These are phyloP conservation scores for Perizoma affinitatum DNA, from an alignment of 2,888 invertebrate genomes.

Conservation along the genomic window DNA sequence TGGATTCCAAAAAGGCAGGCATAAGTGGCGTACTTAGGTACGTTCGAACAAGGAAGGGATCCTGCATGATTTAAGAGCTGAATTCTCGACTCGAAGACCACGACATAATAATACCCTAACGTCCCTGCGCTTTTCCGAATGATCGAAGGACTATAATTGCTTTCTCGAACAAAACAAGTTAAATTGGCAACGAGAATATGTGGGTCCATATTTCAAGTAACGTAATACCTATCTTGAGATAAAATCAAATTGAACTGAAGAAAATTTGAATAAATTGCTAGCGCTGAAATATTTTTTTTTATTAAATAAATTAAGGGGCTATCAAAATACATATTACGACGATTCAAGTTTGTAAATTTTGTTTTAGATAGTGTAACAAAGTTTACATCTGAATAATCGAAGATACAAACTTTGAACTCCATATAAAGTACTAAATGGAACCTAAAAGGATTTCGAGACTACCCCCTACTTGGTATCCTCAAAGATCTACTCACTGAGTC, in stretches of 20 bases:
- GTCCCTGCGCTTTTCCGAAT: conserved; percentile 65
- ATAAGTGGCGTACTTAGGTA: not conserved
- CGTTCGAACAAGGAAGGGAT: conserved; percentile 16
- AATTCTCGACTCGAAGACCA: conserved; percentile 17
- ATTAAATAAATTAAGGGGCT: conserved; percentile 13
- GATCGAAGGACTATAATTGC: conserved; percentile 76
- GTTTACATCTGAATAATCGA: not conserved
- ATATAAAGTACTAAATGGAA: too few relatives aligned
- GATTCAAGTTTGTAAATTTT: conserved; percentile 2
- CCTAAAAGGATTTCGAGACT: too few relatives aligned
- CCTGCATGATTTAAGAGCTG: conserved; percentile 27
- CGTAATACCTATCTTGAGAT: conserved; percentile 31
- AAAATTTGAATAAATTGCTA: conserved; percentile 37
- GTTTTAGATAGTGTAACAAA: conserved; percentile 8
- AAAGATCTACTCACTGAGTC: too few relatives aligned
- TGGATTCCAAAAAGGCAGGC: conserved; percentile 3
- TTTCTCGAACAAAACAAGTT: conserved; percentile 60
- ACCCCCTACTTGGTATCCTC: too few relatives aligned
- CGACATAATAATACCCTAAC: conserved; percentile 34
- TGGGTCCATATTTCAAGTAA: conserved; percentile 35
- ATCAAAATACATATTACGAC: conserved; percentile 7
- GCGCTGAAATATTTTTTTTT: conserved; percentile 28
- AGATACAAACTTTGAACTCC: too few relatives aligned
- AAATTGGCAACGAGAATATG: conserved; percentile 56
- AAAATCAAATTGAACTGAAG: conserved; percentile 38